A percentile compares a stretch with the other conserved stretches of the same genome.
Conservation (phyloP, 2,113 vertebrate genomes). For the Bufo gargarizans region DNA sequence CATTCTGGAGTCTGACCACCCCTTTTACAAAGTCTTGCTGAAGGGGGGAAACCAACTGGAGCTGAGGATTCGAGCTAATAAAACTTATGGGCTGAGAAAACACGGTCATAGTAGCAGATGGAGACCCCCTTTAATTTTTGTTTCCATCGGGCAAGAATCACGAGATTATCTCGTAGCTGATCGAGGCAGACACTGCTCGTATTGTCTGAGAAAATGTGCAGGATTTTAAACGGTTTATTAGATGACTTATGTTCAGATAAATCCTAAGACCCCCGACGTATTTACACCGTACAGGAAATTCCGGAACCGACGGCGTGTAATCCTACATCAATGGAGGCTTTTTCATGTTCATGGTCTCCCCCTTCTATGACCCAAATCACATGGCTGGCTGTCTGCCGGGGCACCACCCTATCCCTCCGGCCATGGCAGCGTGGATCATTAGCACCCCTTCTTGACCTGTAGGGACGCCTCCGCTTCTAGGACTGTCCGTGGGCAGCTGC, state of each 20-base stretch:
- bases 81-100: not conserved
- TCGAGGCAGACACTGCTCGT: not conserved
- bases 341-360: not conserved
- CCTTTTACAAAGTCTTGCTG: not conserved
- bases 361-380: not conserved
- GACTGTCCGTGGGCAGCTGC: no score
- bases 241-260: not conserved
- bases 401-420: not conserved
- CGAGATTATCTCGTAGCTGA: not conserved
- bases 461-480: not conserved
- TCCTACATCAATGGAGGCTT: not conserved
- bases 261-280: not conserved
- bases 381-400: not conserved
- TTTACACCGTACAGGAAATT: no score
- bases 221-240: not conserved
- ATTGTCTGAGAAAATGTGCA: conserved; percentile 1
- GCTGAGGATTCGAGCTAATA: not conserved
- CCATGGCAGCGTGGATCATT: not conserved
- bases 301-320: not conserved
- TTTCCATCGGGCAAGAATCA: not conserved
- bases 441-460: not conserved
- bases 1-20: not conserved
- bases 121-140: not conserved
- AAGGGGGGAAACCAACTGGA: not conserved
- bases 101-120: not conserved